A percentile compares a stretch with the other conserved stretches of the same genome.
Evolutionary conservation across 2,888 invertebrate genomes (phyloP).

Genomic region (Xylocampa areola): DNA sequence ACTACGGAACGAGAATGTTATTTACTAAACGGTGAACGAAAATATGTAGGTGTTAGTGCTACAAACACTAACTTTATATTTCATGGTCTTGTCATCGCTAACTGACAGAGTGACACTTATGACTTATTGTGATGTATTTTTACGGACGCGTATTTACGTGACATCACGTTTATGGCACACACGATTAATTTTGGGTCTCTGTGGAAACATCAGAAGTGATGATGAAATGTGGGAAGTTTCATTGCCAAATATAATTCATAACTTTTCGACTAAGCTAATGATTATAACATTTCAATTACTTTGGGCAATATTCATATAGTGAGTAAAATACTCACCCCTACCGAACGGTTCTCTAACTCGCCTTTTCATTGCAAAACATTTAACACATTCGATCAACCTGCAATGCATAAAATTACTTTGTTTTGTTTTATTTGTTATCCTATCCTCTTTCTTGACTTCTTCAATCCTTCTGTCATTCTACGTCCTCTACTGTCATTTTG

Average conservation of each 20-base stretch:
- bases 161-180: constrained; percentile 30
- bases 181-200: constrained; percentile 7
- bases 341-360: too few relatives aligned
- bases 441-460: too few relatives aligned
- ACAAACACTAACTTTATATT: constrained; percentile 26
- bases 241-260: too few relatives aligned
- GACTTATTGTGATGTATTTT: constrained; percentile 58
- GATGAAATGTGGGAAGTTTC: too few relatives aligned
- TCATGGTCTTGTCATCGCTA: constrained; percentile 55
- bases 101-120: constrained; percentile 49
- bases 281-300: too few relatives aligned
- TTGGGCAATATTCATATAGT: too few relatives aligned
- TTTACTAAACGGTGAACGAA: constrained; percentile 12
- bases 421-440: too few relatives aligned
- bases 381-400: too few relatives aligned
- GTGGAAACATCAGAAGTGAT: not conserved
- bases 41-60: constrained; percentile 45
- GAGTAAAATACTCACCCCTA: too few relatives aligned
- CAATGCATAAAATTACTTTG: too few relatives aligned
- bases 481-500: constrained; percentile 9
- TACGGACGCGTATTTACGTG: constrained; percentile 47
- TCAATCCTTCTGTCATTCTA: not conserved
- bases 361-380: too few relatives aligned
- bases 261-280: too few relatives aligned
- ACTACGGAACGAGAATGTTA: constrained; percentile 13